Percentiles rank a stretch among this genome's conserved stretches.
These are phyloP conservation scores for Lophura swinhoii DNA, from an alignment of 2,797 vertebrate genomes.

Conservation along the genomic window DNA sequence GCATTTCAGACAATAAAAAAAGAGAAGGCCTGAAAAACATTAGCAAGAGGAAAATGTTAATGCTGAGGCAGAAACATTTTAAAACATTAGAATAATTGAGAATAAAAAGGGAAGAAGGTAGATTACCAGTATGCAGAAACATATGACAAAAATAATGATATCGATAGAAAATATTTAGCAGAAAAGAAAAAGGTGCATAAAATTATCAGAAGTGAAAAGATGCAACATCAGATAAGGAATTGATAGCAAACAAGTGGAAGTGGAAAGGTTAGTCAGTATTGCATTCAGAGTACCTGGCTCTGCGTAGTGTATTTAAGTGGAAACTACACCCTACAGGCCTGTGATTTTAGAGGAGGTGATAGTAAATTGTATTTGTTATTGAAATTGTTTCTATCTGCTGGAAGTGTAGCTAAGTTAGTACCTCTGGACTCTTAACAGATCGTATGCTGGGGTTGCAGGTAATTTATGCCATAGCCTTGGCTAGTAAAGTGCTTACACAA, in stretches of 20 bases:
- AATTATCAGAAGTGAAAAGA: neutral
- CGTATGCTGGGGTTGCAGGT: neutral
- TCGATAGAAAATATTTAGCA: neutral
- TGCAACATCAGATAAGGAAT: neutral
- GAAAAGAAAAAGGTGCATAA: neutral
- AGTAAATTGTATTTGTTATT: neutral
- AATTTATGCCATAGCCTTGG: neutral
- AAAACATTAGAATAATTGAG: neutral
- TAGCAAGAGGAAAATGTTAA: neutral
- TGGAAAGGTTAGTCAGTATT: neutral
- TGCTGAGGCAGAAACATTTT: neutral
- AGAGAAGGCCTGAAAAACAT: accelerated
- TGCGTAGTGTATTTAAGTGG: neutral
- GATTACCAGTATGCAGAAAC: neutral
- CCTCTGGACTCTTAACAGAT: neutral
- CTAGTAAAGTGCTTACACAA: neutral
- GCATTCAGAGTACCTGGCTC: neutral
- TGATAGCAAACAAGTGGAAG: neutral
- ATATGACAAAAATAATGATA: neutral
- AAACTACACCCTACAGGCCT: neutral
- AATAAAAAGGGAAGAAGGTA: neutral
- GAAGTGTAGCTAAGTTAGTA: neutral
- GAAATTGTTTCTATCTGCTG: neutral
- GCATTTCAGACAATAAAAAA: neutral
- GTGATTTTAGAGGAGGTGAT: neutral